A percentile compares a stretch with the other conserved stretches of the same genome.
Evolutionary conservation across 35 echinoderm and acorn worm species (phyloP).

Genomic region (Hemicentrotus pulcherrimus): DNA sequence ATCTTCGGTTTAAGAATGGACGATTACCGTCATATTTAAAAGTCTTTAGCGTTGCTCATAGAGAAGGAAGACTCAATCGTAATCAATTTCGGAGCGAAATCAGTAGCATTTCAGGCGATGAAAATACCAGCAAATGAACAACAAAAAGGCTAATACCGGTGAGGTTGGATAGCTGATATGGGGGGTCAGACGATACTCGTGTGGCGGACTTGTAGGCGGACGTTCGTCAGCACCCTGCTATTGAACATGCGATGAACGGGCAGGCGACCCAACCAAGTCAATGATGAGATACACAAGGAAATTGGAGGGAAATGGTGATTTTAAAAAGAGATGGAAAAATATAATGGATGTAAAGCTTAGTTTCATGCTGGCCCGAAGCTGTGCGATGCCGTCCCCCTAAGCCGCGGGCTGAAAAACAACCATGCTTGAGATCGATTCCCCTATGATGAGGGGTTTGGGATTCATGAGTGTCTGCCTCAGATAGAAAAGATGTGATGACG

Average conservation of each 20-base stretch:
- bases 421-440: not conserved
- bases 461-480: not conserved
- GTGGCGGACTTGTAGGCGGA: conserved; percentile 9
- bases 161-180: conserved; percentile 44
- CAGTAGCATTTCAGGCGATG: conserved; percentile 18
- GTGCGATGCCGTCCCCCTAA: conserved; percentile 30
- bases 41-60: conserved; percentile 34
- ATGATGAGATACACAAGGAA: not conserved
- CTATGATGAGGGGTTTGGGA: conserved; percentile 7
- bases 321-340: conserved; percentile 11
- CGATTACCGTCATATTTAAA: conserved; percentile 50
- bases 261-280: not conserved
- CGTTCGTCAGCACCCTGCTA: not conserved
- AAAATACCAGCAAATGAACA: conserved; percentile 56
- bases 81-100: conserved; percentile 29
- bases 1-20: conserved; percentile 19
- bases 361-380: conserved; percentile 27
- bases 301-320: not conserved
- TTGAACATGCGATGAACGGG: not conserved
- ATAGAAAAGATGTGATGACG: not conserved
- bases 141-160: not conserved
- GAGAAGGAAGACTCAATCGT: not conserved
- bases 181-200: conserved; percentile 8
- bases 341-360: not conserved
- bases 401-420: conserved; percentile 40